These are phyloP conservation scores for Pogonomyrmex barbatus DNA, from an alignment of 1,140 invertebrate genomes.

Conservation along the genomic window DNA sequence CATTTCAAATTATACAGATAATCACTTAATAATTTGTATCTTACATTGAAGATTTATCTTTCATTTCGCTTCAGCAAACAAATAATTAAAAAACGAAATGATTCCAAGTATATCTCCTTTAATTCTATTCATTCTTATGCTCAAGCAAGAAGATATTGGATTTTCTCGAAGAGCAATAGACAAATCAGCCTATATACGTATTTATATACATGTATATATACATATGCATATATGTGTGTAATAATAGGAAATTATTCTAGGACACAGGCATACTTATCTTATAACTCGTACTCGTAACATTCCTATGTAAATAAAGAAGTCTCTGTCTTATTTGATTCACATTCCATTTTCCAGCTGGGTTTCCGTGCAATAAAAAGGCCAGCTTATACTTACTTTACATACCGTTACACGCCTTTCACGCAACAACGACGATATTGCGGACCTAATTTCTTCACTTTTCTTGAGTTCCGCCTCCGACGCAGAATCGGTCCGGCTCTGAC, in stretches of 20 bases:
- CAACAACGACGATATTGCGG: constrained; percentile 70
- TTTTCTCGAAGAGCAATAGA: constrained; percentile 42
- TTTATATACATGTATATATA: constrained; percentile 62
- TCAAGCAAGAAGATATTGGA: neutral
- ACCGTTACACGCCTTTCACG: constrained; percentile 60
- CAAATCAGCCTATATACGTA: constrained; percentile 65
- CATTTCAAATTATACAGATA: constrained; percentile 21
- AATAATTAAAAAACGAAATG: constrained; percentile 30
- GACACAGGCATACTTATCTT: constrained; percentile 61
- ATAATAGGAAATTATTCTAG: constrained; percentile 65
- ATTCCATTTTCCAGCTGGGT: constrained; percentile 34
- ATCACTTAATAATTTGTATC: constrained; percentile 40
- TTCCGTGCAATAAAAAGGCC: constrained; percentile 43
- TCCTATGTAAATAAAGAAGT: constrained; percentile 78
- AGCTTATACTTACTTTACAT: constrained; percentile 1
- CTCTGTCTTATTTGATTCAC: constrained; percentile 62
- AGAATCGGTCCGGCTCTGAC: constrained; percentile 11
- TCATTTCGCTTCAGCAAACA: constrained; percentile 18
- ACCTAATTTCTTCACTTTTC: constrained; percentile 49
- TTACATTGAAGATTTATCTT: constrained; percentile 23
- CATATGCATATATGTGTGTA: constrained; percentile 64
- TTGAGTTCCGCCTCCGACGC: constrained; percentile 19
- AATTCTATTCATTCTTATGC: neutral
- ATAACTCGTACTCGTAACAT: constrained; percentile 68
- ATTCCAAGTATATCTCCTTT: neutral